Evolutionary conservation across 2,113 vertebrate genomes (phyloP).

Genomic region (Mesoclemmys tuberculata): DNA sequence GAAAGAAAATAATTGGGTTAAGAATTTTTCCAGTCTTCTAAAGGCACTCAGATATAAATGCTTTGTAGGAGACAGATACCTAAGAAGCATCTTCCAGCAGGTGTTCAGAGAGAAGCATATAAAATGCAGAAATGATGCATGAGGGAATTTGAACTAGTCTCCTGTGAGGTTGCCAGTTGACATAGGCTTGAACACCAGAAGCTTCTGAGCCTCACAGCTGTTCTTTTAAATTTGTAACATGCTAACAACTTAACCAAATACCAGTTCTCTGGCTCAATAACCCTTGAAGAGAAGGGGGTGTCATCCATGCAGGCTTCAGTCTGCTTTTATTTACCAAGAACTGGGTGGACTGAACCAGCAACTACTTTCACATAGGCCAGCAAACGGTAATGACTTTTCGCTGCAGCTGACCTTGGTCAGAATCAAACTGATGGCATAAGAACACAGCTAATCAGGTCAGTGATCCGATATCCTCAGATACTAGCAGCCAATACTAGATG

Average conservation of each 20-base stretch:
- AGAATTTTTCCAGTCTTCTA: neutral
- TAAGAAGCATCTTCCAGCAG: neutral
- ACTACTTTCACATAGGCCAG: neutral
- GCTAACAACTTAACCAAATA: neutral
- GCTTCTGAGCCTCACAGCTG: neutral
- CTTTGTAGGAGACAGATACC: neutral
- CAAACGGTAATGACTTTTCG: neutral
- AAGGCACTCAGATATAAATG: accelerated
- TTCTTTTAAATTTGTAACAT: neutral
- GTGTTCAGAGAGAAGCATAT: neutral
- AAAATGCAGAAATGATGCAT: accelerated
- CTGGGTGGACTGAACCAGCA: neutral
- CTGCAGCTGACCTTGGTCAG: neutral
- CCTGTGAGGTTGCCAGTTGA: neutral
- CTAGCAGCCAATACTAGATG: neutral
- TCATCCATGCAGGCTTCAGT: neutral
- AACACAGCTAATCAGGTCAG: neutral
- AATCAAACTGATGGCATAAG: neutral
- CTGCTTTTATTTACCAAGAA: neutral
- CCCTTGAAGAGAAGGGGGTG: neutral
- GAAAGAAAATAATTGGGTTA: neutral
- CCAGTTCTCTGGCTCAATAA: neutral
- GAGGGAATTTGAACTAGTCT: neutral
- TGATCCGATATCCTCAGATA: neutral
- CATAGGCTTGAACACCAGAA: neutral